Evolutionary conservation across 2,113 vertebrate species (phyloP), one percentile per base, ranked within the genome.

Genomic region (Lontra canadensis): DNA sequence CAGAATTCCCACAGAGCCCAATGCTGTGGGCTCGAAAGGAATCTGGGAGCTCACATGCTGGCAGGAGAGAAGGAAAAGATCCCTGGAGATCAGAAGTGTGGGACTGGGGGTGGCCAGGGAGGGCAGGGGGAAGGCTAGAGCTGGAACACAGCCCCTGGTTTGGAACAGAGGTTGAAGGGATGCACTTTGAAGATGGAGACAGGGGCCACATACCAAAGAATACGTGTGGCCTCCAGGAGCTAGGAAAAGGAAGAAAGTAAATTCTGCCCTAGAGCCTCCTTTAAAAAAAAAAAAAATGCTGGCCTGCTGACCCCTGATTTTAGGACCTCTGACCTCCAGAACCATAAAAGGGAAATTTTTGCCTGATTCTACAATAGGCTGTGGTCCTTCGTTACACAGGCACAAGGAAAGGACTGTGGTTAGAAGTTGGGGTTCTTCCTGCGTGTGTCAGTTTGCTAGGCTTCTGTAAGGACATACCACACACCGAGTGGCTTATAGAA

Each of bases 81-180:
- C 29, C 26, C 67, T 14, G 15, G 7, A 61, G 15, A 83, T 34
- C 18, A 36, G 44, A 71, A 39, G 57, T 20, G 39, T 47, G 44
- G 44, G 14, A 17, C 0, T 31, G 13, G 23, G 21, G 47, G 14
- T 6, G 7, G 0, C 29, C 20, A 10, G 7, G 11, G 36, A 80
- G n/a, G 49, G 36, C 67, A 82, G 71, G 20, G 23, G 23, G 55
- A 29, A 65, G 44, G 34, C 0, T 2, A 63, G 34, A 61, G 59
- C 59, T 26, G 25, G 59, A 61, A 61, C 23, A 26, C 25, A 61
- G 57, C 20, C 80, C 34, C 85, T 95, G 47, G 31, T 12, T 13
- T 47, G 59, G 52, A 94, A 20, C 21, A 36, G 6, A 76, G n/a
- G n/a, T 7, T 49, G 42, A 93, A 55, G 34, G 39, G 57, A 76